These are phyloP conservation scores for Actinernus sp. DNA, from an alignment of 92 coral and sea anemone species.

Conservation along the genomic window DNA sequence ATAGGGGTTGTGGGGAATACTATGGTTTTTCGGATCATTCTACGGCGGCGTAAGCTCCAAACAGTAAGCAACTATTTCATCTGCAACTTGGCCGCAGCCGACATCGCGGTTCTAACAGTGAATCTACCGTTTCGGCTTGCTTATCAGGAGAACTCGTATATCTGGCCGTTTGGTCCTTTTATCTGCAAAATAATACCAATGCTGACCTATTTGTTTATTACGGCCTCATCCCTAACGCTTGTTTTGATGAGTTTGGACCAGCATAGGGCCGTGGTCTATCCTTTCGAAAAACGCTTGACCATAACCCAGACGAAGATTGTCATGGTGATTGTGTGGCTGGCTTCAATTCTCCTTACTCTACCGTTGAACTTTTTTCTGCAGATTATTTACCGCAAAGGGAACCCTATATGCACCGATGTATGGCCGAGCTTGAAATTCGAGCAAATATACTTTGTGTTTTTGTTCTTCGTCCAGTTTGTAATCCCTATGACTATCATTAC, in stretches of 20 bases:
- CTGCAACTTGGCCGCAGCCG: constrained; percentile 92
- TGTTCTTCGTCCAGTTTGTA: constrained; percentile 78
- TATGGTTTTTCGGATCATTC: constrained; percentile 80
- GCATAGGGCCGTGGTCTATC: constrained; percentile 65
- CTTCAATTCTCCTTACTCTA: constrained; percentile 54
- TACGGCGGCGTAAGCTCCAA: constrained; percentile 71
- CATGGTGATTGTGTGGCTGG: constrained; percentile 59
- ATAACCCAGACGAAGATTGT: constrained; percentile 59
- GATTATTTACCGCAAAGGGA: constrained; percentile 40
- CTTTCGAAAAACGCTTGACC: constrained; percentile 62
- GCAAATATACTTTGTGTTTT: constrained; percentile 60
- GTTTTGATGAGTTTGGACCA: constrained; percentile 78
- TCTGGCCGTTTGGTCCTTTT: constrained; percentile 89
- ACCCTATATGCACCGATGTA: constrained; percentile 77
- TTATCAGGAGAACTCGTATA: constrained; percentile 88
- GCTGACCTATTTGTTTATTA: constrained; percentile 78
- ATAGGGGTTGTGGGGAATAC: constrained; percentile 82
- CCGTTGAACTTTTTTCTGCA: constrained; percentile 76
- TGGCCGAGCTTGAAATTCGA: constrained; percentile 88
- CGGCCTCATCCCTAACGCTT: constrained; percentile 88
- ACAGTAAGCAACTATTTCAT: constrained; percentile 83
- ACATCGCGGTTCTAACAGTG: constrained; percentile 81
- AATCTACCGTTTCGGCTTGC: constrained; percentile 91
- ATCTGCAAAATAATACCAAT: constrained; percentile 87
- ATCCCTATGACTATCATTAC: constrained; percentile 75